phyloP scores from a whole-genome alignment of 2,113 vertebrate genomes.

The Chiloscyllium plagiosum region DNA sequence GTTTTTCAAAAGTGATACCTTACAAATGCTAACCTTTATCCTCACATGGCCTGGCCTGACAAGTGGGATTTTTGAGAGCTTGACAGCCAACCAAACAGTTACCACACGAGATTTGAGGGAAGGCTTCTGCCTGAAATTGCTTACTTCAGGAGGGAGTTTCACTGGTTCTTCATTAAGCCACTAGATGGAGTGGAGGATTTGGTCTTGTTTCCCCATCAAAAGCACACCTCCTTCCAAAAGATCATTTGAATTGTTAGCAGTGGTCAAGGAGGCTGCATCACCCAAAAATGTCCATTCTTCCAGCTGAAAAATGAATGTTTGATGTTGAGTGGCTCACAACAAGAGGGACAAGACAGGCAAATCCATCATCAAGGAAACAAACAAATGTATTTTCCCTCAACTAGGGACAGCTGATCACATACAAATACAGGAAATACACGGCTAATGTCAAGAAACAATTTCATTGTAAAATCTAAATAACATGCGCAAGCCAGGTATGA shows the following conservation, averaged over 20 bases:
- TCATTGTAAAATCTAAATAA: not conserved
- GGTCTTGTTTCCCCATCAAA: not conserved
- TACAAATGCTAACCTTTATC: not conserved
- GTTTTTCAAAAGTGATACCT: not conserved
- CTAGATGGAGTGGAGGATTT: not conserved
- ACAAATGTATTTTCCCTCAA: not conserved
- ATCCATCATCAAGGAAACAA: not conserved
- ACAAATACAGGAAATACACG: not conserved
- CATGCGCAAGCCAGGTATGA: not conserved
- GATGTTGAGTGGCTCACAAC: not conserved
- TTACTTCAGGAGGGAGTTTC: not conserved
- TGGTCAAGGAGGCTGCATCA: not conserved
- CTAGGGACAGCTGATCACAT: not conserved
- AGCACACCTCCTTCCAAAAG: not conserved
- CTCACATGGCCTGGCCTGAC: not conserved
- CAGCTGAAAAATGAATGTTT: not conserved
- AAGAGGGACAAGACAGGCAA: not conserved
- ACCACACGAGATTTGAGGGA: not conserved
- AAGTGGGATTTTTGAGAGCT: not conserved
- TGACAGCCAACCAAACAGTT: not conserved
- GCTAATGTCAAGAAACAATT: constrained; percentile 5
- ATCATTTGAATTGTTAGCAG: not conserved
- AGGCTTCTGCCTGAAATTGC: not conserved
- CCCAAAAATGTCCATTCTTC: constrained; percentile 20
- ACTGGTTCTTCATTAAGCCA: constrained; percentile 17